phyloP scores from a whole-genome alignment of 2,888 invertebrate genomes.

The Chrysodeixis includens region DNA sequence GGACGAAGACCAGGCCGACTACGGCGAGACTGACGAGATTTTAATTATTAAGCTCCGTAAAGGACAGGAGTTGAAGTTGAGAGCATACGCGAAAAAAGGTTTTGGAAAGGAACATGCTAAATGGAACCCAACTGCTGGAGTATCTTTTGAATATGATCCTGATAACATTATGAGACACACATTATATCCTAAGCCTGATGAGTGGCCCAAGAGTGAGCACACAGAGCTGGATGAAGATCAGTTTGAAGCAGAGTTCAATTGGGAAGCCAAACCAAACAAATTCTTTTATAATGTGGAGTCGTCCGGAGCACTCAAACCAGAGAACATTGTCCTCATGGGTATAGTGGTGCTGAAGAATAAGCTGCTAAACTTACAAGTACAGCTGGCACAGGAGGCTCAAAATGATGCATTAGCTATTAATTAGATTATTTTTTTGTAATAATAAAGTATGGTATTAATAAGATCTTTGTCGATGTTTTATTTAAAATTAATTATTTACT shows the following conservation, averaged over 20 bases:
- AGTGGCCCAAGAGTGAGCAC: slow-evolving; percentile 99
- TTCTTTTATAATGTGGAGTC: slow-evolving; percentile 99
- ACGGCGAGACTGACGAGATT: slow-evolving; percentile 97
- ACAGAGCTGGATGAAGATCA: slow-evolving; percentile 97
- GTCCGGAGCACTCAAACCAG: slow-evolving; percentile 97
- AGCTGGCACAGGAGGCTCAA: slow-evolving; percentile 95
- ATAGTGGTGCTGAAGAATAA: slow-evolving; percentile 98
- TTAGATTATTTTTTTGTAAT: slow-evolving; percentile 58
- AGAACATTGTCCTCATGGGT: slow-evolving; percentile 98
- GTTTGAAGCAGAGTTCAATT: slow-evolving; percentile 97
- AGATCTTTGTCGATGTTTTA: slow-evolving; percentile 16
- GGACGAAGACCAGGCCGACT: slow-evolving; percentile 97
- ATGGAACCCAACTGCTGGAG: slow-evolving; percentile 99
- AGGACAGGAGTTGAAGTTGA: slow-evolving; percentile 97
- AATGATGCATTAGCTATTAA: slow-evolving; percentile 94
- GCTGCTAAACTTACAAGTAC: slow-evolving; percentile 97
- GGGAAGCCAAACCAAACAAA: slow-evolving; percentile 98
- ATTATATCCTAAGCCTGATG: slow-evolving; percentile 98
- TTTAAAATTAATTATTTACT: slow-evolving; percentile 21
- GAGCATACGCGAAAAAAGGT: slow-evolving; percentile 98
- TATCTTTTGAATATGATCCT: slow-evolving; percentile 99
- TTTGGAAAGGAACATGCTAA: slow-evolving; percentile 99
- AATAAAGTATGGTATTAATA: slow-evolving; percentile 18
- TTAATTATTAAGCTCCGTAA: slow-evolving; percentile 92
- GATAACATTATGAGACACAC: slow-evolving; percentile 99